These are phyloP conservation scores for Orius insidiosus DNA, from an alignment of 1,140 invertebrate species.

Conservation along the genomic window DNA sequence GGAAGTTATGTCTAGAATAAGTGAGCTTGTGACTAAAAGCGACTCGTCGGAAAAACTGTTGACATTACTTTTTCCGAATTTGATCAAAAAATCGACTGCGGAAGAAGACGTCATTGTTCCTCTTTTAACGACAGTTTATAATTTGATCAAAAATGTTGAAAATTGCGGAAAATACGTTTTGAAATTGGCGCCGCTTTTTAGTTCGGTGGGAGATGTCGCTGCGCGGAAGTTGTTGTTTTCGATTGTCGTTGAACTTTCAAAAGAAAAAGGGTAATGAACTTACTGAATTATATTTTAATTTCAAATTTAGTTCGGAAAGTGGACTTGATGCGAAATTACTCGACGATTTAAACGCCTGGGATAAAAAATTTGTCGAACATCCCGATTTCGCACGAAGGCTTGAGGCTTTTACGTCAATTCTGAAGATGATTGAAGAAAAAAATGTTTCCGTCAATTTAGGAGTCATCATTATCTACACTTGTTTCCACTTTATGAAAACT, in stretches of 20 bases:
- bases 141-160: constrained; percentile 49
- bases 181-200: constrained; percentile 44
- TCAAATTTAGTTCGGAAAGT: constrained; percentile 13
- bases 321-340: constrained; percentile 19
- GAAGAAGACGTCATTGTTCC: constrained; percentile 42
- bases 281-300: neutral
- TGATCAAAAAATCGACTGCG: constrained; percentile 39
- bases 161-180: constrained; percentile 45
- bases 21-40: constrained; percentile 46
- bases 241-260: constrained; percentile 2
- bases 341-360: constrained; percentile 60
- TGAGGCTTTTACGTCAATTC: constrained; percentile 48
- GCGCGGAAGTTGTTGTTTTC: constrained; percentile 33
- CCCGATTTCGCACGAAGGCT: constrained; percentile 73
- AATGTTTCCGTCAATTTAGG: constrained; percentile 45
- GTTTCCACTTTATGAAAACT: constrained; percentile 55
- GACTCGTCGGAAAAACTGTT: constrained; percentile 45
- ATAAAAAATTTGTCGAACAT: constrained; percentile 72
- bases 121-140: constrained; percentile 49
- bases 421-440: constrained; percentile 33
- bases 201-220: constrained; percentile 34
- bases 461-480: constrained; percentile 60
- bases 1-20: constrained; percentile 59
- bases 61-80: constrained; percentile 51
- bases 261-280: constrained; percentile 12